Evolutionary conservation across 2,797 vertebrate species (phyloP).

Genomic region (Cheirogaleus major): DNA sequence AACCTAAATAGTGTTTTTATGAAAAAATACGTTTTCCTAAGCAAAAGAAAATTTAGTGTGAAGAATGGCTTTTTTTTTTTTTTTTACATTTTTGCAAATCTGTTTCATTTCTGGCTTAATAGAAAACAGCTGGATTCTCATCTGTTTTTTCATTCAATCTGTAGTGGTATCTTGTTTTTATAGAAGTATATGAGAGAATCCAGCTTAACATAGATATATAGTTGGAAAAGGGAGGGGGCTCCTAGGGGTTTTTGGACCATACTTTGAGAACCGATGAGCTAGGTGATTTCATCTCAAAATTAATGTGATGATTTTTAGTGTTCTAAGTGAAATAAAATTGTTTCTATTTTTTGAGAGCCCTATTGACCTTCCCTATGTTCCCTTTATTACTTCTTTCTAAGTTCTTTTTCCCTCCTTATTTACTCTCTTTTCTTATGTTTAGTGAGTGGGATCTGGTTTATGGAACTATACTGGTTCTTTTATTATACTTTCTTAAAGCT

Average conservation of each 20-base stretch:
- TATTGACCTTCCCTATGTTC: not conserved
- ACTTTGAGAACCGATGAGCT: not conserved
- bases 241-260: not conserved
- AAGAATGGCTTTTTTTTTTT: not conserved
- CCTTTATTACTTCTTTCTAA: not conserved
- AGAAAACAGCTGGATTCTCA: slow-evolving; percentile 47
- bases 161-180: slow-evolving; percentile 1
- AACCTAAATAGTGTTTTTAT: not conserved
- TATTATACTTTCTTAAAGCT: not conserved
- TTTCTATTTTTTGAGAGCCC: not conserved
- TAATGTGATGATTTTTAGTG: slow-evolving; percentile 33
- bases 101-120: not conserved
- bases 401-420: not conserved
- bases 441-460: not conserved
- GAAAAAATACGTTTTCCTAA: slow-evolving; percentile 27
- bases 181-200: slow-evolving; percentile 32
- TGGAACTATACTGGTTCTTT: not conserved
- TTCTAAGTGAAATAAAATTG: not conserved
- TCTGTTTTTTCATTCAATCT: slow-evolving; percentile 8
- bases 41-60: slow-evolving; percentile 8
- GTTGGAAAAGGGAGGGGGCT: not conserved
- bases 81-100: slow-evolving; percentile 33
- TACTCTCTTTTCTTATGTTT: not conserved
- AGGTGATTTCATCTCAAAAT: slow-evolving; percentile 30
- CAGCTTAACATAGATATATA: not conserved